These are phyloP conservation scores for Dysmachus trigonus DNA, from an alignment of 2,888 invertebrate genomes.

Conservation along the genomic window DNA sequence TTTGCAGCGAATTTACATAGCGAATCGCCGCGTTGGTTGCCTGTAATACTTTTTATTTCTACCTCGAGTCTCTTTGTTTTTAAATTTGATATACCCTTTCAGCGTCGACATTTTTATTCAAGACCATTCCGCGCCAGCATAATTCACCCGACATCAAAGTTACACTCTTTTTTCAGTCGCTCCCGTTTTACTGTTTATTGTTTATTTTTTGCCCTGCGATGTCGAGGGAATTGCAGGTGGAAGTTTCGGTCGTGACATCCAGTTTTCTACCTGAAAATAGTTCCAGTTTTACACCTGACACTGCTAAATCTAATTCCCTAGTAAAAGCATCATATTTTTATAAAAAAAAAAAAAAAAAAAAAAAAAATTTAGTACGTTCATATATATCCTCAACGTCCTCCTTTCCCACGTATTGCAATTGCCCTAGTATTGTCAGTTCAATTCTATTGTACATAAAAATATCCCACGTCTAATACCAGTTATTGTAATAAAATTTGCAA, in stretches of 20 bases:
- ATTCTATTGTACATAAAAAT: not conserved
- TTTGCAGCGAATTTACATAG: conserved; percentile 8
- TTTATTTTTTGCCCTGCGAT: not conserved
- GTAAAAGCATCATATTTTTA: not conserved
- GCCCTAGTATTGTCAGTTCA: not conserved
- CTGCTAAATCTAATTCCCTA: not conserved
- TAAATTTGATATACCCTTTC: conserved; percentile 22
- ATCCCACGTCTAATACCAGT: not conserved
- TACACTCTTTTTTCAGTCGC: not conserved
- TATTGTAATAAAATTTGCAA: not conserved
- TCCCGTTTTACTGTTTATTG: not conserved
- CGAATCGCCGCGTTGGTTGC: not conserved
- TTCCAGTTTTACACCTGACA: not conserved
- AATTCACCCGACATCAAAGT: conserved; percentile 22
- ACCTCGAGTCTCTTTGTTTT: not conserved
- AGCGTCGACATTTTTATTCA: conserved; percentile 4
- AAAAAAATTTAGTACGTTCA: not conserved
- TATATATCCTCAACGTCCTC: not conserved
- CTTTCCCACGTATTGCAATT: not conserved
- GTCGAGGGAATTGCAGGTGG: not conserved
- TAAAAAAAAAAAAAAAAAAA: not conserved
- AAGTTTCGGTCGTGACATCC: not conserved
- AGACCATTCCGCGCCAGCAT: not conserved
- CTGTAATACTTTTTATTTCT: not conserved
- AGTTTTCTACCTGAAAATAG: not conserved